Base-by-base conservation (phyloP, 1,140 invertebrate genomes). In the Scylla paramamosain region DNA sequence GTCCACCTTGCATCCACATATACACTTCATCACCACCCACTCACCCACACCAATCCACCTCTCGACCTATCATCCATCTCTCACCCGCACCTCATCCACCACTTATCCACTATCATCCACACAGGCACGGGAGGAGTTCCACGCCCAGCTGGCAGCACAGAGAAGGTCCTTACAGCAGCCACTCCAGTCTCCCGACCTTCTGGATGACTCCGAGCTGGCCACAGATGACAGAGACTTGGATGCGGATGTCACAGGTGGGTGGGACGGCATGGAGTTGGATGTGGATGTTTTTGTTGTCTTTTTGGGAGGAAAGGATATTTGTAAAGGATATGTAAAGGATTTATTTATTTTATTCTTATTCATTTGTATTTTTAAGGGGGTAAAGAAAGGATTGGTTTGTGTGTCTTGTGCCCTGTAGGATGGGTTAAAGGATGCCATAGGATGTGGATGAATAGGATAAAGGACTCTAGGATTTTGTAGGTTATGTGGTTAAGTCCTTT, bases 171-270 rank as follows among this genome's bases (percentile, higher is more conserved):
- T 98, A 95, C 97, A 98, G 77, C 97, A 98, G 96, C 98, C 96
- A n/a, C 97, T 98, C 95, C 98, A 98, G 96, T 98, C 98, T 82
- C 97, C 98, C 83, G 99, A 99, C 96, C 97, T 99, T 48, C 97
- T 99, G 97, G 98, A 99, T 97, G 99, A 99, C 97, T 98, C 98
- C 95, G 99, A 99, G 97, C 97, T 99, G 1, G 97, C 99, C 95
- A 98, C 98, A 83, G 99, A 99, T 96, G 99, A 99, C 97, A 97
- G 99, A 89, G 99, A 99, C 96, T 97, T 99, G 31, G 99, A 99
- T 97, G 98, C 98, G 96, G 99, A 99, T 97, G 97, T 99, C 59
- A 98, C 98, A 89, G 98, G 98, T 99, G 97, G 96, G 92, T 93
- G 46, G 14, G 46, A 14, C 46, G 4, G 46, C 6, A 48, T 48